Conservation (phyloP, 2,888 invertebrate species). For the Sipha maydis region DNA sequence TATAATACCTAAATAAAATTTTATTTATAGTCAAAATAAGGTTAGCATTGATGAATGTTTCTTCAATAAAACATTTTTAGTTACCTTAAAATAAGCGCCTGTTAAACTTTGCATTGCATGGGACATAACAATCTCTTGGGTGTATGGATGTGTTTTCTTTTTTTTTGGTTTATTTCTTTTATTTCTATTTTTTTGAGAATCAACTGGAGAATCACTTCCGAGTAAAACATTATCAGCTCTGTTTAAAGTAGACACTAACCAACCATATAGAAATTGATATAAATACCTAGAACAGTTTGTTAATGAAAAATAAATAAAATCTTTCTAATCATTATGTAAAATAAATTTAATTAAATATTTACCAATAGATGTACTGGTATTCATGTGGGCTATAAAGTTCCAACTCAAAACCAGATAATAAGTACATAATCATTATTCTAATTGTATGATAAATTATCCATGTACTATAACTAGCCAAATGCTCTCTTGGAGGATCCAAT, state of each 20-base stretch:
- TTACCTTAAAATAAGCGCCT: conserved; percentile 92
- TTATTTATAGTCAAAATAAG: no score
- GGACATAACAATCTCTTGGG: conserved; percentile 85
- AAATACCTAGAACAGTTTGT: conserved; percentile 75
- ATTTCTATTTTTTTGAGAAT: conserved; percentile 67
- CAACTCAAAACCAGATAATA: conserved; percentile 92
- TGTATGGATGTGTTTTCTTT: conserved; percentile 77
- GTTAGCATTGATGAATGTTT: not conserved
- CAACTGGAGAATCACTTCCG: conserved; percentile 77
- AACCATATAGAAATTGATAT: conserved; percentile 93
- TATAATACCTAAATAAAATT: no score
- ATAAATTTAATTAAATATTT: conserved; percentile 63
- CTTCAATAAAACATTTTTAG: not conserved
- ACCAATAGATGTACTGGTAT: conserved; percentile 96
- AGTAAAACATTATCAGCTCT: conserved; percentile 87
- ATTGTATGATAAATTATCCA: conserved; percentile 96
- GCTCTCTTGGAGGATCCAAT: conserved; percentile 76
- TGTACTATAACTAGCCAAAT: conserved; percentile 88
- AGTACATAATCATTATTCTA: conserved; percentile 90
- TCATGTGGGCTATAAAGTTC: conserved; percentile 96
- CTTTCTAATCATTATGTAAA: not conserved
- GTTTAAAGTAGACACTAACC: conserved; percentile 89
- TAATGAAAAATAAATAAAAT: conserved; percentile 30
- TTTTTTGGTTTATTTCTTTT: conserved; percentile 72
- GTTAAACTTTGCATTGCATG: conserved; percentile 94